Evolutionary conservation across 1,140 invertebrate genomes (phyloP).

Genomic region (Drosophila melanica): DNA sequence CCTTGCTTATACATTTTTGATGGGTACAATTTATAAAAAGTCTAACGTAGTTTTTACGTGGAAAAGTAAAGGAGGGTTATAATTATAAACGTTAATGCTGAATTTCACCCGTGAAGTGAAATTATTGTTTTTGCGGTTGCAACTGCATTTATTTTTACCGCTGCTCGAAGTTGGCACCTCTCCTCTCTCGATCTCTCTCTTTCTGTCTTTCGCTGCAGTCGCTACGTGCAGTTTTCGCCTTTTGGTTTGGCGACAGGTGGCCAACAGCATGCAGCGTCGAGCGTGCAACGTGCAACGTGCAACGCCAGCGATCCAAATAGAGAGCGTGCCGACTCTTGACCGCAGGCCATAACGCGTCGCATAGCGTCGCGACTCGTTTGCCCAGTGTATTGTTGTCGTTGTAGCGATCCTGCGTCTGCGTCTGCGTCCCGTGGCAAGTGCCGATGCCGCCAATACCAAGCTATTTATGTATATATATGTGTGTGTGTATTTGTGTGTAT

Average conservation of each 20-base stretch:
- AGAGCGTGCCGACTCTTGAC: conserved; percentile 47
- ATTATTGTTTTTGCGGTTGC: conserved; percentile 51
- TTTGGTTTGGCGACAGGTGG: conserved; percentile 64
- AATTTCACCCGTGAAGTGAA: conserved; percentile 73
- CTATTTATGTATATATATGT: background rate
- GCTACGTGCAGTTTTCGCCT: conserved; percentile 53
- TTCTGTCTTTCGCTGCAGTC: background rate
- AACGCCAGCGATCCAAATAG: conserved; percentile 24
- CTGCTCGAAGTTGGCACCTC: conserved; percentile 58
- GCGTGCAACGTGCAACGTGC: conserved; percentile 14
- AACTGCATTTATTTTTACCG: conserved; percentile 34
- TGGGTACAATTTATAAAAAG: background rate
- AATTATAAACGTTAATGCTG: conserved; percentile 58
- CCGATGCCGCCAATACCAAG: conserved; percentile 34
- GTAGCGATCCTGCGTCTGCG: conserved; percentile 32
- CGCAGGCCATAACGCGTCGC: conserved; percentile 26
- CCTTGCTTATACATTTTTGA: no score
- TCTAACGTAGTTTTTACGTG: conserved; percentile 25
- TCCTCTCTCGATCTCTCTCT: background rate
- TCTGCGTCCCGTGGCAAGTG: conserved; percentile 41
- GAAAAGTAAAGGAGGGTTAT: conserved; percentile 30
- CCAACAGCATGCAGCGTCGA: conserved; percentile 13
- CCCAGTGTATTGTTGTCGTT: conserved; percentile 38
- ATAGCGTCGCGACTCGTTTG: conserved; percentile 39
- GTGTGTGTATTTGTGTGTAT: conserved; percentile 1